phyloP scores from a whole-genome alignment of 1,140 invertebrate species.

The Drosophila ogumai region DNA sequence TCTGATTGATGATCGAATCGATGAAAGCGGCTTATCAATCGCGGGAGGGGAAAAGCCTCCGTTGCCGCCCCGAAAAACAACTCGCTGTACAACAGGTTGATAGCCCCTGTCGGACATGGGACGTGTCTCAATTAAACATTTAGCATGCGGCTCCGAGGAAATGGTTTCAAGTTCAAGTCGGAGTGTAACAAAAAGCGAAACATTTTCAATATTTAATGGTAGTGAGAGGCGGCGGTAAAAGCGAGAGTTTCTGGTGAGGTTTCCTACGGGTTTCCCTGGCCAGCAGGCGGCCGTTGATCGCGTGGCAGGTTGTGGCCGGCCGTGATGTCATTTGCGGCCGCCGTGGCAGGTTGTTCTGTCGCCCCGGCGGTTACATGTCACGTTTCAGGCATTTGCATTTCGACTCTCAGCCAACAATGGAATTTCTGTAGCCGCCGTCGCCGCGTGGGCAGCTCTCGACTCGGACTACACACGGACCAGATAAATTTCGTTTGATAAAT shows the following conservation, averaged over 20 bases:
- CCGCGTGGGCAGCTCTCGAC: conserved; percentile 53
- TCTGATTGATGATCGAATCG: conserved; percentile 56
- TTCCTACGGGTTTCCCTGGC: conserved; percentile 1
- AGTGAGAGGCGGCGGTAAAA: conserved; percentile 46
- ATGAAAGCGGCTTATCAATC: conserved; percentile 47
- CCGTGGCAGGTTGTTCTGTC: conserved; percentile 29
- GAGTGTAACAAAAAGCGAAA: conserved; percentile 57
- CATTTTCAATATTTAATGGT: conserved; percentile 51
- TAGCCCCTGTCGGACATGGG: conserved; percentile 34
- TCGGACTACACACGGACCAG: conserved; percentile 20
- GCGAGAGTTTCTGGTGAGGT: conserved; percentile 23
- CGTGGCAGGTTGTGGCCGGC: conserved; percentile 31
- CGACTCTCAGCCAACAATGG: conserved; percentile 54
- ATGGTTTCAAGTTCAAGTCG: conserved; percentile 78
- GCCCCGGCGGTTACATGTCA: conserved; percentile 62
- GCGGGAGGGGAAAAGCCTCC: conserved; percentile 11
- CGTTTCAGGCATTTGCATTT: conserved; percentile 76
- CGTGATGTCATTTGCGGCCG: conserved; percentile 48
- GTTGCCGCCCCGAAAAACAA: conserved; percentile 1
- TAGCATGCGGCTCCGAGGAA: conserved; percentile 49
- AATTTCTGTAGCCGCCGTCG: conserved; percentile 46
- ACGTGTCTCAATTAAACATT: conserved; percentile 66
- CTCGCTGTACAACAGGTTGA: conserved; percentile 60
- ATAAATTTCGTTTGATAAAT: conserved; percentile 57
- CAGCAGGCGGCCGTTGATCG: conserved; percentile 23